Percentiles rank a stretch among this genome's conserved stretches.
Conservation (phyloP, 2,797 vertebrate genomes). For the Ataeniobius toweri region DNA sequence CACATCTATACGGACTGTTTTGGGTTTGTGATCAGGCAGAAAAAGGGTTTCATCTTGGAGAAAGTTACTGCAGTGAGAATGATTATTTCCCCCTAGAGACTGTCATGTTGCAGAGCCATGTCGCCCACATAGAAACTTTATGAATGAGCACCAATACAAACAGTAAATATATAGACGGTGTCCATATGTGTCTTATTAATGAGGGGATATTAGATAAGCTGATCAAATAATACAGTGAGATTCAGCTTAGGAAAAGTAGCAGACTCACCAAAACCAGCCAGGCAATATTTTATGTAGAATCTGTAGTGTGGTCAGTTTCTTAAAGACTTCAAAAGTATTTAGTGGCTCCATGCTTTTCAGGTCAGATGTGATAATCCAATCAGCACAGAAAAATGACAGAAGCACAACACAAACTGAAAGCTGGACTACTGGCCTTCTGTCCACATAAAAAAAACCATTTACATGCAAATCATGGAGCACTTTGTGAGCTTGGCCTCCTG, state of each 20-base stretch:
- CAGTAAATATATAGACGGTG: neutral
- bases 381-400: conserved; percentile 6
- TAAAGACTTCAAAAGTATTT: conserved; percentile 37
- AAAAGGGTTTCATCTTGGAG: neutral
- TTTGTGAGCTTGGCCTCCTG: conserved; percentile 48
- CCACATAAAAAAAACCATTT: conserved; percentile 53
- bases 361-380: conserved; percentile 6
- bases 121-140: neutral
- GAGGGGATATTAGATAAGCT: neutral
- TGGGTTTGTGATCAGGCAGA: neutral
- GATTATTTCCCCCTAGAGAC: neutral
- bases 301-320: conserved; percentile 35
- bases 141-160: conserved; percentile 5
- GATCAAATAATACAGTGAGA: conserved; percentile 17
- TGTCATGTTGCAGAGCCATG: neutral
- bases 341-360: conserved; percentile 31
- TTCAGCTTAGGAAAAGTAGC: conserved; percentile 19
- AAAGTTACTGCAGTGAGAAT: neutral
- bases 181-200: conserved; percentile 2
- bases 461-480: conserved; percentile 57
- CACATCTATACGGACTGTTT: neutral
- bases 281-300: conserved; percentile 30
- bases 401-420: neutral
- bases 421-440: conserved; percentile 9
- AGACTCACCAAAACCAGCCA: conserved; percentile 55